phyloP scores from a whole-genome alignment of 2,888 invertebrate genomes.

The Drosophila atripex region DNA sequence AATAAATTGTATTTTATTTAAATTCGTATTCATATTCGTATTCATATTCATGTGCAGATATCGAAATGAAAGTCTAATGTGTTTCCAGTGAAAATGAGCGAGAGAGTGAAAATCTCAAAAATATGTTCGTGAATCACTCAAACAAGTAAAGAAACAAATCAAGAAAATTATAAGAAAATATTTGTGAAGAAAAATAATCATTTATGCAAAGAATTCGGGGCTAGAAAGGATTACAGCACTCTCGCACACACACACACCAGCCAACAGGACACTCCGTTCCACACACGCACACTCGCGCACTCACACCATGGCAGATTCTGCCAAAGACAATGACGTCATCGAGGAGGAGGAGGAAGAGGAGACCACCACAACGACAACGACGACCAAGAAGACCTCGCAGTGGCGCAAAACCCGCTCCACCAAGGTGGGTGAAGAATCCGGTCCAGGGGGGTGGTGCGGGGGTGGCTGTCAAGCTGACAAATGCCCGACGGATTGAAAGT shows the following conservation, averaged over 20 bases:
- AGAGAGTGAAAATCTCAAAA: slow-evolving; percentile 6
- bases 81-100: slow-evolving; percentile 39
- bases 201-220: slow-evolving; percentile 67
- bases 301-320: slow-evolving; percentile 67
- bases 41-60: slow-evolving; percentile 20
- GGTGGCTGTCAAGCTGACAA: slow-evolving; percentile 66
- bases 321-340: slow-evolving; percentile 67
- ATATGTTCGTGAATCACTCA: slow-evolving; percentile 30
- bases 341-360: slow-evolving; percentile 57
- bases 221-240: slow-evolving; percentile 42
- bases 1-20: slow-evolving; percentile 34
- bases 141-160: slow-evolving; percentile 20
- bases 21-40: slow-evolving; percentile 11
- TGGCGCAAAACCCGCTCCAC: slow-evolving; percentile 79
- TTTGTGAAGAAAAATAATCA: slow-evolving; percentile 48
- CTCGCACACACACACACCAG: slow-evolving; percentile 44
- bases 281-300: slow-evolving; percentile 13
- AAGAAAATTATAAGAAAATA: slow-evolving; percentile 44
- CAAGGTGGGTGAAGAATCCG: slow-evolving; percentile 51
- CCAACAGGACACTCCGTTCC: slow-evolving; percentile 2
- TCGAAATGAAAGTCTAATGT: slow-evolving; percentile 27
- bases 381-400: slow-evolving; percentile 73
- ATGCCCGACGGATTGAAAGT: slow-evolving; percentile 75
- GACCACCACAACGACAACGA: slow-evolving; percentile 67
- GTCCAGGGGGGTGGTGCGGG: neutral